phyloP scores from a whole-genome alignment of 2,797 vertebrate species.

The Phrynocephalus forsythii region DNA sequence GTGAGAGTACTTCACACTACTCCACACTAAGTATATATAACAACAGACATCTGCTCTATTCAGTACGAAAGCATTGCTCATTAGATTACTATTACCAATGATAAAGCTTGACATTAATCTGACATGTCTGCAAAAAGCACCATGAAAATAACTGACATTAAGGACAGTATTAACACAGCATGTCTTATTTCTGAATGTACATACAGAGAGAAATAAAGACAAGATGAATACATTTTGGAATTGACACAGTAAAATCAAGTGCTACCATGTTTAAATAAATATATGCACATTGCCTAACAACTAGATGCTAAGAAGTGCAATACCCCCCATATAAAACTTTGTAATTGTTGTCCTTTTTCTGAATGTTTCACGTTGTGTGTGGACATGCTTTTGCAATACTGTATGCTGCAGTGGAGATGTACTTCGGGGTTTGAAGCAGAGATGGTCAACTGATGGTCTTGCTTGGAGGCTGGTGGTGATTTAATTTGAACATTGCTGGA shows the following conservation, averaged over 20 bases:
- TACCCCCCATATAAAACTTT: slow-evolving; percentile 1
- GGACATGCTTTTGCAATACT: neutral
- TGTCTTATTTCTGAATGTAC: slow-evolving; percentile 31
- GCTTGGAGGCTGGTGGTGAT: neutral
- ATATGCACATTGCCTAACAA: slow-evolving; percentile 14
- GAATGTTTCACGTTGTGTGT: neutral
- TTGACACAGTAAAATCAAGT: slow-evolving; percentile 56
- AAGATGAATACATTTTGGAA: slow-evolving; percentile 48
- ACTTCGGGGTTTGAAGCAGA: neutral
- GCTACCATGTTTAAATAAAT: slow-evolving; percentile 15
- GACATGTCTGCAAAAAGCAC: slow-evolving; percentile 71
- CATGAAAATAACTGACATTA: slow-evolving; percentile 59
- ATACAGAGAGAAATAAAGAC: slow-evolving; percentile 42
- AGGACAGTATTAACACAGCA: slow-evolving; percentile 44
- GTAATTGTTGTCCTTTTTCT: neutral
- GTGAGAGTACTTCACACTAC: slow-evolving; percentile 60
- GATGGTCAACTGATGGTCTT: neutral
- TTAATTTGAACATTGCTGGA: neutral
- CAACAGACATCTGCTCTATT: slow-evolving; percentile 69
- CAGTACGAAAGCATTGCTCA: slow-evolving; percentile 63
- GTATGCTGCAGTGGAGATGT: neutral
- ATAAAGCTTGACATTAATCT: slow-evolving; percentile 74
- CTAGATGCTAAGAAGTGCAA: slow-evolving; percentile 20
- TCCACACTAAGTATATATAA: slow-evolving; percentile 64
- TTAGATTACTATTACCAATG: slow-evolving; percentile 71